Conservation (phyloP, 2,888 invertebrate genomes). For the Calliopum simillimum region DNA sequence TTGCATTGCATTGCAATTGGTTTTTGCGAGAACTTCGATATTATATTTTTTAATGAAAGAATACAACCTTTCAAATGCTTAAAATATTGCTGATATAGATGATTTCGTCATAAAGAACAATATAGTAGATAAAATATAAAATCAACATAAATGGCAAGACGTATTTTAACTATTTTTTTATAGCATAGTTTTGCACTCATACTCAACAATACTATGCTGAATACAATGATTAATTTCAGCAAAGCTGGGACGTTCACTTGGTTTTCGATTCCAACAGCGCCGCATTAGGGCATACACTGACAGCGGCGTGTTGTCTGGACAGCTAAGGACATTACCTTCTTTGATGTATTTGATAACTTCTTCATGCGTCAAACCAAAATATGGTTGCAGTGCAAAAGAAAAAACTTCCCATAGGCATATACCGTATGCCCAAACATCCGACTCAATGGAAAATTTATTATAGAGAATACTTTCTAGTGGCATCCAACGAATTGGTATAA, state of each 20-base stretch:
- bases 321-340: conserved; percentile 89
- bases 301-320: conserved; percentile 90
- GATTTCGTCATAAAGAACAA: no score
- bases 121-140: no score
- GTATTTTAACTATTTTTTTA: conserved; percentile 41
- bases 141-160: no score
- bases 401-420: conserved; percentile 98
- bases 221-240: conserved; percentile 83
- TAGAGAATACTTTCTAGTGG: conserved; percentile 95
- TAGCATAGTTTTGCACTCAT: conserved; percentile 64
- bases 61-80: no score
- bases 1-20: no score
- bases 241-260: conserved; percentile 88
- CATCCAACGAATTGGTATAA: conserved; percentile 98
- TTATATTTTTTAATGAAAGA: no score
- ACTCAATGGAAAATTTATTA: conserved; percentile 95
- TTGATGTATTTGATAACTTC: conserved; percentile 95
- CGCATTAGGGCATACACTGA: conserved; percentile 93
- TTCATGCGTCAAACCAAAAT: conserved; percentile 97
- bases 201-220: conserved; percentile 72
- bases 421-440: conserved; percentile 98
- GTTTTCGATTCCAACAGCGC: conserved; percentile 91
- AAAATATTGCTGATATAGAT: no score
- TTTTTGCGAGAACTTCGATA: no score
- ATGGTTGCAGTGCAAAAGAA: conserved; percentile 95